phyloP scores from a whole-genome alignment of 35 echinoderm and acorn worm species.

The Apostichopus parvimensis region DNA sequence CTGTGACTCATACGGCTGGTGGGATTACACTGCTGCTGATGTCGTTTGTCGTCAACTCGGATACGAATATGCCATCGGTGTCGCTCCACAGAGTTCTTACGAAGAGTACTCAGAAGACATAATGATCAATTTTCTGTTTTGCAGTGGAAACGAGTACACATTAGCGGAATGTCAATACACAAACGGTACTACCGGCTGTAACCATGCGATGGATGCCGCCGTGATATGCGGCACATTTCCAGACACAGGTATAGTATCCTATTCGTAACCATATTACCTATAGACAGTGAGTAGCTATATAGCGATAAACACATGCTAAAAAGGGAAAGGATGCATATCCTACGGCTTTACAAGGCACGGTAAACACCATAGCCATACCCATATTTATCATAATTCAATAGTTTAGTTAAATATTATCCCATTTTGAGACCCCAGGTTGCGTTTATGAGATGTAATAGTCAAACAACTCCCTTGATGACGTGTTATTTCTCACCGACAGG shows the following conservation, averaged over 20 bases:
- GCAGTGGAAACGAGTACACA: not conserved
- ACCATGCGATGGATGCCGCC: not conserved
- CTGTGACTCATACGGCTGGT: not conserved
- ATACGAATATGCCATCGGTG: not conserved
- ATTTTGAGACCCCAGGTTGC: too few relatives aligned
- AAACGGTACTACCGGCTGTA: not conserved
- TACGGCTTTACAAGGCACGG: too few relatives aligned
- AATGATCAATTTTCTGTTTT: not conserved
- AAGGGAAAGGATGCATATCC: too few relatives aligned
- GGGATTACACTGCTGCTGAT: not conserved
- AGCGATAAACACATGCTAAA: too few relatives aligned
- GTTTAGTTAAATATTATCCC: too few relatives aligned
- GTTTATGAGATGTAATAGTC: too few relatives aligned
- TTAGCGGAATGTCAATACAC: not conserved
- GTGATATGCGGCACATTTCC: not conserved
- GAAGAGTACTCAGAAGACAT: conserved; percentile 31
- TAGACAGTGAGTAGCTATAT: too few relatives aligned
- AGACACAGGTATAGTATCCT: not conserved
- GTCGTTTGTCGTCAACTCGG: conserved; percentile 28
- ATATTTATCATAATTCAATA: too few relatives aligned
- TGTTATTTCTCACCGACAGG: not conserved
- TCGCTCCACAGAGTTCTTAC: not conserved
- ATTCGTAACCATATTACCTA: too few relatives aligned
- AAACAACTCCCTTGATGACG: not conserved
- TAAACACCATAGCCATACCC: too few relatives aligned